Conservation (phyloP, 2,113 vertebrate genomes). For the Phodopus roborovskii region DNA sequence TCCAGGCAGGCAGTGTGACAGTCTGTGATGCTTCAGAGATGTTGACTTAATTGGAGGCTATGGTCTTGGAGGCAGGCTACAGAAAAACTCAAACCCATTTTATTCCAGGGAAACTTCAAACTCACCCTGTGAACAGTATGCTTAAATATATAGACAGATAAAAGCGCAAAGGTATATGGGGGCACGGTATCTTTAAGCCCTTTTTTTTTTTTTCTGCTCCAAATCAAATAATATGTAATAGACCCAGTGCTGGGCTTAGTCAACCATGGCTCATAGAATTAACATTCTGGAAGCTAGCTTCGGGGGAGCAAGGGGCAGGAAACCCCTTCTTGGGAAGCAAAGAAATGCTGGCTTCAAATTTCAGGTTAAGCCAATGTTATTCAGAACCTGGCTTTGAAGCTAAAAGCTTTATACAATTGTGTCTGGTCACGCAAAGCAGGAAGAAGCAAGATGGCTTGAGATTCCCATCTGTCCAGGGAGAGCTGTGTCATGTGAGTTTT, state of each 20-base stretch:
- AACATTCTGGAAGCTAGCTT: constrained; percentile 86
- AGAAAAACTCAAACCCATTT: constrained; percentile 54
- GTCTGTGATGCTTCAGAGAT: not conserved
- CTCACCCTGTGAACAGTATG: constrained; percentile 28
- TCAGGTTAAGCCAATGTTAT: constrained; percentile 86
- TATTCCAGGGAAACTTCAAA: constrained; percentile 47
- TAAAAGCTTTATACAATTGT: constrained; percentile 79
- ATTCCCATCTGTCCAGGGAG: constrained; percentile 73
- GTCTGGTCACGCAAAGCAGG: constrained; percentile 73
- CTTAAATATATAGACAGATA: constrained; percentile 53
- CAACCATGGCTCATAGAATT: constrained; percentile 86
- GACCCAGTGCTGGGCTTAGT: constrained; percentile 84
- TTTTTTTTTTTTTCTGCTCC: constrained; percentile 71
- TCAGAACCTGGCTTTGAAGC: constrained; percentile 79
- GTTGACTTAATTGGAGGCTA: constrained; percentile 4
- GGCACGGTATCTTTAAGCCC: constrained; percentile 80
- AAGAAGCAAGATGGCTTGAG: constrained; percentile 69
- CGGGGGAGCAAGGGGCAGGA: constrained; percentile 82
- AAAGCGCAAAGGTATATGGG: constrained; percentile 64
- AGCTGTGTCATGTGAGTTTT: constrained; percentile 72
- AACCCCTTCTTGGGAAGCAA: constrained; percentile 74
- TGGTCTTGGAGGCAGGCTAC: constrained; percentile 39
- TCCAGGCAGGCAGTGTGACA: not conserved
- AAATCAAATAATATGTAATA: constrained; percentile 86
- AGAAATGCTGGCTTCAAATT: constrained; percentile 83